A percentile compares a stretch with the other conserved stretches of the same genome.
Evolutionary conservation across 2,888 invertebrate genomes (phyloP).

Genomic region (Eumerus sabulonum): DNA sequence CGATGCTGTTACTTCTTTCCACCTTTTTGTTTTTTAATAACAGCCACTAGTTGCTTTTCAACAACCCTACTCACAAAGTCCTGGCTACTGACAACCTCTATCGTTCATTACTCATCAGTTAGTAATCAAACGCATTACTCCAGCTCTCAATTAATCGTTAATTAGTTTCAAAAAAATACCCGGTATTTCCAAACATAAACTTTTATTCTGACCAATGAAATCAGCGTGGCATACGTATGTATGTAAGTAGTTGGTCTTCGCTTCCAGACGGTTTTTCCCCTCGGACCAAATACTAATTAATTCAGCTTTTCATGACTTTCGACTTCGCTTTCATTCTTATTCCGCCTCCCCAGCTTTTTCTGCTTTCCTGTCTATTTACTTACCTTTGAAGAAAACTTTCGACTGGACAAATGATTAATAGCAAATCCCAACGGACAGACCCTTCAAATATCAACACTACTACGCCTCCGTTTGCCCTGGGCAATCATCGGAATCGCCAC

Average conservation of each 20-base stretch:
- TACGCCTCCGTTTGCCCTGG: too few species aligned
- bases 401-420: slow-evolving; percentile 49
- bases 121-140: slow-evolving; percentile 65
- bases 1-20: too few species aligned
- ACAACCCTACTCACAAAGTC: too few species aligned
- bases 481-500: too few species aligned
- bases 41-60: too few species aligned
- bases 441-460: too few species aligned
- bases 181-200: too few species aligned
- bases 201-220: too few species aligned
- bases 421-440: slow-evolving; percentile 18
- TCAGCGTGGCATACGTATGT: too few species aligned
- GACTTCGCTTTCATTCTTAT: slow-evolving; percentile 49
- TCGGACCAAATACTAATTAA: slow-evolving; percentile 51
- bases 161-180: slow-evolving; percentile 58
- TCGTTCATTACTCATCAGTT: neutral
- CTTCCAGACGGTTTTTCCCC: slow-evolving; percentile 40
- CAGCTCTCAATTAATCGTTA: slow-evolving; percentile 66
- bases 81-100: too few species aligned
- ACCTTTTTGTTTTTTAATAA: too few species aligned
- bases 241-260: too few species aligned
- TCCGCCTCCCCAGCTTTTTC: slow-evolving; percentile 4
- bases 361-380: slow-evolving; percentile 20
- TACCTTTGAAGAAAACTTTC: slow-evolving; percentile 39
- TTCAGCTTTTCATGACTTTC: slow-evolving; percentile 51